A percentile compares a stretch with the other conserved stretches of the same genome.
These are phyloP conservation scores for Pycnonotus jocosus DNA, from an alignment of 2,113 vertebrate species.

Conservation along the genomic window DNA sequence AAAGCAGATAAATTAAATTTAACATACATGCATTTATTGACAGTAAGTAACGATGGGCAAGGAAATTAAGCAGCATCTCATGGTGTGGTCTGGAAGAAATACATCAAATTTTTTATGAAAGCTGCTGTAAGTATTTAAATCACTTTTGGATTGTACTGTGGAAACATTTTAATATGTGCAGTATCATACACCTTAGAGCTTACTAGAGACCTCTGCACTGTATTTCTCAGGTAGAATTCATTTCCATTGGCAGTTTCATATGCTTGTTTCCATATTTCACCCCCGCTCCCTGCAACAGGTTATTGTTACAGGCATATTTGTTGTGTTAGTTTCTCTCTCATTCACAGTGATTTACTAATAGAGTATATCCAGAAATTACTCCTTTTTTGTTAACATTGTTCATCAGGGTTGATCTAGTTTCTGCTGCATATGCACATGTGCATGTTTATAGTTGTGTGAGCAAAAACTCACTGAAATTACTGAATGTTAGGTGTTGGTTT, in stretches of 20 bases:
- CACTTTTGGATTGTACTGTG: background rate
- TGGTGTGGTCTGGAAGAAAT: slow-evolving; percentile 10
- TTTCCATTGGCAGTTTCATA: background rate
- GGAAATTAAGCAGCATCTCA: background rate
- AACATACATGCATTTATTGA: background rate
- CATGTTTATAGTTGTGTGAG: background rate
- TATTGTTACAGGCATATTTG: background rate
- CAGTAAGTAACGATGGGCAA: background rate
- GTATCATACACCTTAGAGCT: background rate
- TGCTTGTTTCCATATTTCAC: background rate
- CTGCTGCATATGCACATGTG: background rate
- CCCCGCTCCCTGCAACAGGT: rapidly evolving
- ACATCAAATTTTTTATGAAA: background rate
- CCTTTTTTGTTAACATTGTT: background rate
- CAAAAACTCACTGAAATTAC: background rate
- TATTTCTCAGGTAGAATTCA: background rate
- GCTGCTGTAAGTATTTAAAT: background rate
- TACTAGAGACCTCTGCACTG: background rate
- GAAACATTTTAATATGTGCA: background rate
- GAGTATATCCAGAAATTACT: background rate
- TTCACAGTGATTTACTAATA: background rate
- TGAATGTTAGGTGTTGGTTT: background rate
- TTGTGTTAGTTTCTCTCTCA: background rate
- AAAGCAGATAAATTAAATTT: background rate
- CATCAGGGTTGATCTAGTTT: background rate